Evolutionary conservation across 2,113 vertebrate species (phyloP).

Genomic region (Miniopterus natalensis): DNA sequence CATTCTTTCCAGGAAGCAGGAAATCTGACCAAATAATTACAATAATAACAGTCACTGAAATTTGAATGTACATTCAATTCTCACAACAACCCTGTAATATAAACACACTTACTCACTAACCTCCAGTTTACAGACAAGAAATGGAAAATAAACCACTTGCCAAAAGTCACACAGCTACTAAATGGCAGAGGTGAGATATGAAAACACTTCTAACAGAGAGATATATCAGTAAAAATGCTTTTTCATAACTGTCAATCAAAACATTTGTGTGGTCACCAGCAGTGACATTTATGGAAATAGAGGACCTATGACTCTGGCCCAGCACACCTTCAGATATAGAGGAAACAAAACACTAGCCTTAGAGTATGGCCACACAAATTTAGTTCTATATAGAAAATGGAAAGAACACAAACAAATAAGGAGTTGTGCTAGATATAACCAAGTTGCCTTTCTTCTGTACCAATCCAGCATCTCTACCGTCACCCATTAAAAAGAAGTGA

Average conservation of each 20-base stretch:
- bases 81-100: constrained; percentile 12
- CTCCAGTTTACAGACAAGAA: constrained; percentile 48
- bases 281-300: background rate
- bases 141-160: constrained; percentile 1
- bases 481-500: constrained; percentile 58
- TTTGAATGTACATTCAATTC: constrained; percentile 30
- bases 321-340: constrained; percentile 32
- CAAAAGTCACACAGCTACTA: constrained; percentile 55
- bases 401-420: constrained; percentile 57
- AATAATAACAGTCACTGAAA: constrained; percentile 55
- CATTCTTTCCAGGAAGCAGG: background rate
- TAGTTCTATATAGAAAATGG: constrained; percentile 37
- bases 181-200: background rate
- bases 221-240: background rate
- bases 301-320: background rate
- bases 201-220: constrained; percentile 59
- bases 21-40: constrained; percentile 38
- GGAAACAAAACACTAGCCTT: constrained; percentile 42
- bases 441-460: constrained; percentile 8
- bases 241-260: constrained; percentile 45
- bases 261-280: constrained; percentile 15
- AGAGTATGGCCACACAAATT: constrained; percentile 18
- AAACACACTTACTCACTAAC: constrained; percentile 56
- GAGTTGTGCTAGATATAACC: background rate
- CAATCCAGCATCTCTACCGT: background rate